These are phyloP conservation scores for Tachina grossa DNA, from an alignment of 2,888 invertebrate species.

Conservation along the genomic window DNA sequence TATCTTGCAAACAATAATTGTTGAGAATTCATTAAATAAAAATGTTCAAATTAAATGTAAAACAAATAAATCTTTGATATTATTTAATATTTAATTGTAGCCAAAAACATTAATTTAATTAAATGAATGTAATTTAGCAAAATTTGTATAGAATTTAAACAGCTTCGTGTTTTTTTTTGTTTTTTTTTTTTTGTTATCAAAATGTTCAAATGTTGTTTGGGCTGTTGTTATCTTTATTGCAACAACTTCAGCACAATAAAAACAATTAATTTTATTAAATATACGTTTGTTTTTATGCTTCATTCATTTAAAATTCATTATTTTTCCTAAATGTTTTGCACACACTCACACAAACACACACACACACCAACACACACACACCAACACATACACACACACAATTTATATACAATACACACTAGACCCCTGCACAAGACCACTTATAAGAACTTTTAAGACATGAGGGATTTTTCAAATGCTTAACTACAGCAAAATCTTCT, in stretches of 20 bases:
- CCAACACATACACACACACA: neutral
- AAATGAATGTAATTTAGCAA: conserved; percentile 21
- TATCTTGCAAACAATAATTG: too few relatives aligned
- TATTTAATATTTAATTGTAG: conserved; percentile 13
- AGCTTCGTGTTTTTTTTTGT: neutral
- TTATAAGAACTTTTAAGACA: too few relatives aligned
- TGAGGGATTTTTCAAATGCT: too few relatives aligned
- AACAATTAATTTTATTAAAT: conserved; percentile 67
- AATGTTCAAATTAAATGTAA: neutral
- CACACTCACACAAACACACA: neutral
- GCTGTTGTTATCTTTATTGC: conserved; percentile 57
- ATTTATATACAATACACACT: neutral
- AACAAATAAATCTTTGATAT: conserved; percentile 2
- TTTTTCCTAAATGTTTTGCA: conserved; percentile 4
- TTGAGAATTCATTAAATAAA: too few relatives aligned
- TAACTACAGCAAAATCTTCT: too few relatives aligned
- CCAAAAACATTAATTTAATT: neutral
- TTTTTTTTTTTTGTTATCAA: too few relatives aligned
- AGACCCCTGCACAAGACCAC: too few relatives aligned
- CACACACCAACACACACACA: neutral
- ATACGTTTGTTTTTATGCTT: conserved; percentile 30
- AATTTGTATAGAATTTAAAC: neutral
- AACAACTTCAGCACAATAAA: conserved; percentile 46
- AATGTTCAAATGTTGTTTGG: conserved; percentile 25
- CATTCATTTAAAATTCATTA: conserved; percentile 66